Conservation (phyloP, 1,140 invertebrate species). For the Acromyrmex charruanus region DNA sequence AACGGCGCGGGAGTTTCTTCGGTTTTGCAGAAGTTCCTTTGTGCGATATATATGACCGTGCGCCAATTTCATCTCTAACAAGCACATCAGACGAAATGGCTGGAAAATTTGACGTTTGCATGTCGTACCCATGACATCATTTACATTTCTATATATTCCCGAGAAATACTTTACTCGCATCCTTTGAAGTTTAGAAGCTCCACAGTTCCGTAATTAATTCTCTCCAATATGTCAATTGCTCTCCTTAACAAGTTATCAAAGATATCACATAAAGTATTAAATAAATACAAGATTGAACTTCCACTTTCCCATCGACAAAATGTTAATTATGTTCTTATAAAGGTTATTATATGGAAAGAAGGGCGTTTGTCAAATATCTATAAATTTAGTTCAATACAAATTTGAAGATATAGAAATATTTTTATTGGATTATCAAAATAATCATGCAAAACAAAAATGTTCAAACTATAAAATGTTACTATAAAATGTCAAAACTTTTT, state of each 20-base stretch:
- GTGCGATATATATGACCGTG: conserved; percentile 13
- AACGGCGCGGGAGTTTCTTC: conserved; percentile 49
- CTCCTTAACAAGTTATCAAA: conserved; percentile 21
- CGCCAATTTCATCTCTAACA: conserved; percentile 50
- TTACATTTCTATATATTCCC: conserved; percentile 27
- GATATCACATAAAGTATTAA: conserved; percentile 4
- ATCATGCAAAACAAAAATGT: too few species aligned
- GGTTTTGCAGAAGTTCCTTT: conserved; percentile 50
- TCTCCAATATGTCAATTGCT: not conserved
- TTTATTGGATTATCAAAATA: too few species aligned
- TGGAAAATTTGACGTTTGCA: conserved; percentile 46
- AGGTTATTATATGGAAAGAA: not conserved
- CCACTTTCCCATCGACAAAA: not conserved
- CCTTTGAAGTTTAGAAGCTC: conserved; percentile 16
- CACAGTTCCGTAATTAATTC: conserved; percentile 31
- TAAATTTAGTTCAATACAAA: too few species aligned
- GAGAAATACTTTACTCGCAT: conserved; percentile 18
- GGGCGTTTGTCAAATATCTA: too few species aligned
- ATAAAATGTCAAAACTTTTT: too few species aligned
- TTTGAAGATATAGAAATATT: too few species aligned
- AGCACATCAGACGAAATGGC: conserved; percentile 37
- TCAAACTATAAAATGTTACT: too few species aligned
- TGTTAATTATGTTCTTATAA: not conserved
- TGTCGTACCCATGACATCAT: conserved; percentile 2
- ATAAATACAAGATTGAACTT: not conserved